Evolutionary conservation across 2,888 invertebrate species (phyloP), one percentile per base, ranked within the genome.

Genomic region (Trachelus troglodyta): DNA sequence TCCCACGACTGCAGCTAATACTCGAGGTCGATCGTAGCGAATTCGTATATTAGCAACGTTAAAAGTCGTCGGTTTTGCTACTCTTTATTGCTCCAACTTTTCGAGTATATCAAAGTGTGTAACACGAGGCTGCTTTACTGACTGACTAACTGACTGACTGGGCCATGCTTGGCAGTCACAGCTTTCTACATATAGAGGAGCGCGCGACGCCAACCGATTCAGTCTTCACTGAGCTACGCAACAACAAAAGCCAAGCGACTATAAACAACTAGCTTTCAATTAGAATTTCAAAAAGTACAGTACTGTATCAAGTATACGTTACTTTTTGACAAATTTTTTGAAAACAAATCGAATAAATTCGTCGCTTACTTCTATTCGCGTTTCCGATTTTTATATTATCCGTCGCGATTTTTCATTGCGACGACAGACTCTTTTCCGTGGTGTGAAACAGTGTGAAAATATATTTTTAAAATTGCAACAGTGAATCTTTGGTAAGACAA

Each of bases 111-210:
- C 71, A 33, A 71, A 71, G 74, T 77, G 76, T 79, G 77, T 84
- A 85, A 85, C 83, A 83, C 83, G 81, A 85, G 82, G 77, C 74
- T 71, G 11, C 12, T 31, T 40, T 3, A 34, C 34, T 34, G 34
- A 75, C 79, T 73, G 76, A 56, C 79, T 73, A 75, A 56, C 76
- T 75, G 80, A 69, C 74, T 74, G 74, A 74, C 33, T 74, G 33
- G 35, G 34, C 31, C 34, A 56, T 68, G 23, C 82, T 77, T 79
- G 81, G 74, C 73, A 83, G 86, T 81, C 84, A 84, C 83, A 84
- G 84, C 82, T 85, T 82, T 88, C 86, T 87, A 89, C 87, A 88
- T 89, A 89, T 89, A 89, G 87, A 86, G 84, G 88, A 81, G 85
- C 82, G 81, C 82, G 81, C 81, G 81, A 80, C 81, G 84, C 80